Base-by-base conservation (phyloP, 2,797 vertebrate species). In the Acrossocheilus fasciatus region DNA sequence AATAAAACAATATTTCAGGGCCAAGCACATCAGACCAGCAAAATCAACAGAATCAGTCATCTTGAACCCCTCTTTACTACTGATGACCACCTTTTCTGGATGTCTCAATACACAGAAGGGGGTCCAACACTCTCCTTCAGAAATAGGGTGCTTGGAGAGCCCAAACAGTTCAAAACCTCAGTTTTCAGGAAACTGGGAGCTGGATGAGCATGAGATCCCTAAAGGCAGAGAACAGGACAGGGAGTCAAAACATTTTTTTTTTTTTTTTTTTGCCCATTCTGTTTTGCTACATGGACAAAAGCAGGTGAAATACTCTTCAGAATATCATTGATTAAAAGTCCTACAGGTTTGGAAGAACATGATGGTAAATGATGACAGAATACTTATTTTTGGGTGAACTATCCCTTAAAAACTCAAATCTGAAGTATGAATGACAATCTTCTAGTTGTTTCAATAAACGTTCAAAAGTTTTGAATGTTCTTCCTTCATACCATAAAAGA, bases 181-280 rank as follows among this genome's bases (percentile, higher is more conserved):
- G 84, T 79, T 70, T 68, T 80, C 41, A 62, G 66, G 76, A 72
- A 79, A 85, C 66, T 79, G 39, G 52, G 41, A 85, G 26, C 68
- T 62, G 84, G 75, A 47, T 70, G 8, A 72, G 76, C 18, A 20
- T 79, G 41, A 34, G 26, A 85, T 34, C 12, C 6, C 66, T 85
- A 43, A 5, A 59, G 18, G 30, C 72, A 18, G 4, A 84, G 9
- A 54, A 18, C 8, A 1, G 34, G 17, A 76, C 15, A 17, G 26
- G 8, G 34, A n/a, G 39, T 30, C 10, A n/a, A 69, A 20, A 34
- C n/a, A n/a, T 39, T 34, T 5, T 43, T 10, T 10, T 10, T 9
- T 41, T 9, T 41, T 2, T 18, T 17, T 3, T 66, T 18, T 36
- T 68, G 30, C 8, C 6, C 14, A 68, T 68, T 17, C 26, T 64